phyloP scores from a whole-genome alignment of 2,888 invertebrate species.

The Escarpia spicata region DNA sequence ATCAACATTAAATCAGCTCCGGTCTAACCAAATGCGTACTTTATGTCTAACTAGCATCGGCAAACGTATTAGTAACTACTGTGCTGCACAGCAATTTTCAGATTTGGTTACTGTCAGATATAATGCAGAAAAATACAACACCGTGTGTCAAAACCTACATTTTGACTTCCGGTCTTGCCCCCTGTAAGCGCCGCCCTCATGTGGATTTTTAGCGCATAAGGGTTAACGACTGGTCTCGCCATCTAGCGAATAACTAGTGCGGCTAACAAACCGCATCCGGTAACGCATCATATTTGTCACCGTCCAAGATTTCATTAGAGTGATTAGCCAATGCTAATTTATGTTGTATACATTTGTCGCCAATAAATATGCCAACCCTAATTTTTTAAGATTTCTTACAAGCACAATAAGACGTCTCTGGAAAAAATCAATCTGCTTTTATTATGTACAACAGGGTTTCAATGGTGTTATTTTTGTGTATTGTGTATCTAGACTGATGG shows the following conservation, averaged over 20 bases:
- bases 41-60: background rate
- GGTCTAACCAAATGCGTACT: background rate
- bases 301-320: too few relatives aligned
- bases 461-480: too few relatives aligned
- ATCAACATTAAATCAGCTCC: background rate
- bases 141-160: background rate
- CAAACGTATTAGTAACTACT: background rate
- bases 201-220: background rate
- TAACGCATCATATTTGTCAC: too few relatives aligned
- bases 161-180: background rate
- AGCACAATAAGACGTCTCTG: too few relatives aligned
- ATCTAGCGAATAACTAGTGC: background rate
- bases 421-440: too few relatives aligned
- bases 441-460: too few relatives aligned
- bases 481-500: too few relatives aligned
- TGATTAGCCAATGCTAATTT: too few relatives aligned
- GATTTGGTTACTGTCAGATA: background rate
- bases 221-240: background rate
- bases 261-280: too few relatives aligned
- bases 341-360: too few relatives aligned
- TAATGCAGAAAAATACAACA: background rate
- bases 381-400: too few relatives aligned
- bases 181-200: background rate
- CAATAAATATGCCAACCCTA: too few relatives aligned
- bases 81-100: background rate